Evolutionary conservation across 2,888 invertebrate species (phyloP), one percentile per base, ranked within the genome.

Genomic region (Idaea straminata): DNA sequence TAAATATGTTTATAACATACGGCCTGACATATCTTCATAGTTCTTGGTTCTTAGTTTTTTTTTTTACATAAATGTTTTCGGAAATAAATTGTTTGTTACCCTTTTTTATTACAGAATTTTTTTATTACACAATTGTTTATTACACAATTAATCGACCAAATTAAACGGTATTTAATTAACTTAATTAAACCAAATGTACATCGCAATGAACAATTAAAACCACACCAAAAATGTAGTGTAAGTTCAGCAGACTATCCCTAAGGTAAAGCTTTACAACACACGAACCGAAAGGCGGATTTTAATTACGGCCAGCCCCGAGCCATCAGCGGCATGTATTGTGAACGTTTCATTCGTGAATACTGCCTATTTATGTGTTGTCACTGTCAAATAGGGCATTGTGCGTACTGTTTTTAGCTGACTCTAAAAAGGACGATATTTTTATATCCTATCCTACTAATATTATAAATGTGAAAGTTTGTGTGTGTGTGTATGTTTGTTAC

Each of bases 251-350:
- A 16, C 58, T 58, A 58, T 58, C 59, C 59, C 59, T 10, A 59
- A 70, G 64, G 71, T 71, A 75, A 74, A 77, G 77, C 75, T 74
- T 74, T 73, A 72, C 75, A 76, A 74, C 77, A 78, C 75, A 80
- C 78, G 74, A 71, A 68, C 85, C 84, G 85, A 91, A 89, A 85
- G 87, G 87, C 87, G 79, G 83, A 85, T 89, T 91, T 91, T 91
- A 91, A 91, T 91, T 89, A 91, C 86, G 84, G 77, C 84, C 76
- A 87, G 87, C 86, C 69, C 74, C 65, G 77, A 87, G 69, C 47
- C 70, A 66, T 71, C 64, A 67, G 73, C 72, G 36, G 10, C 47
- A 47, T 67, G 78, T 72, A 81, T 82, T 83, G 83, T 83, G 72
- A 71, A 65, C 64, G 34, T 59, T 59, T 66, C 66, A 69, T 63